Conservation (phyloP, 2,113 vertebrate genomes). For the Siniperca chuatsi region DNA sequence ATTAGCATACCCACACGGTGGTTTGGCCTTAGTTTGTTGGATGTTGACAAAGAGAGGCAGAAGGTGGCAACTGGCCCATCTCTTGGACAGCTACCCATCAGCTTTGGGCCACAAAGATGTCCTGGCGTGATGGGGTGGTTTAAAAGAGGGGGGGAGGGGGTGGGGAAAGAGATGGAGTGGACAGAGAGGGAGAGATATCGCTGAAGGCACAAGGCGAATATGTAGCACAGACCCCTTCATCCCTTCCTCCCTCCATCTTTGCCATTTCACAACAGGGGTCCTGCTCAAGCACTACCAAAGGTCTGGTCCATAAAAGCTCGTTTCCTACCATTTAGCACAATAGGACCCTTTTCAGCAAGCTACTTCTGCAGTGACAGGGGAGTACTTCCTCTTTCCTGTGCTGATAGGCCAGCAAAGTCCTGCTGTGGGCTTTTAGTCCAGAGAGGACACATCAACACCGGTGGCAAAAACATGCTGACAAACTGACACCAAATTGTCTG, state of each 20-base stretch:
- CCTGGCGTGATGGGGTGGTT: slow-evolving; percentile 41
- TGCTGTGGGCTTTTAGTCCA: slow-evolving; percentile 69
- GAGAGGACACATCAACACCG: slow-evolving; percentile 55
- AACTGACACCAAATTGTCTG: slow-evolving; percentile 65
- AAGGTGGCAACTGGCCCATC: slow-evolving; percentile 56
- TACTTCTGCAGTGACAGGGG: slow-evolving; percentile 43
- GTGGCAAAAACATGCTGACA: slow-evolving; percentile 60
- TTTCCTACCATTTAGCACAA: slow-evolving; percentile 63
- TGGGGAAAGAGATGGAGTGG: slow-evolving; percentile 5
- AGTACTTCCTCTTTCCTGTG: slow-evolving; percentile 68
- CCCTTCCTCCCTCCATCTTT: slow-evolving; percentile 32
- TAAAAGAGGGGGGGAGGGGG: neutral
- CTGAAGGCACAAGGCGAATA: slow-evolving; percentile 38
- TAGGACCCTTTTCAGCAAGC: slow-evolving; percentile 46
- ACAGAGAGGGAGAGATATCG: neutral
- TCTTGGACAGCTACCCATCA: slow-evolving; percentile 61
- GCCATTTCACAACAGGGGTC: slow-evolving; percentile 50
- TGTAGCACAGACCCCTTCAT: slow-evolving; percentile 35
- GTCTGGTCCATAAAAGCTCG: slow-evolving; percentile 46
- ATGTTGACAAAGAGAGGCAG: slow-evolving; percentile 64
- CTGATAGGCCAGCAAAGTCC: slow-evolving; percentile 76
- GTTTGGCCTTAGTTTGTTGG: slow-evolving; percentile 58
- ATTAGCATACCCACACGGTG: slow-evolving; percentile 71
- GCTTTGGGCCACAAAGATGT: slow-evolving; percentile 60
- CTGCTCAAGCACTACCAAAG: slow-evolving; percentile 40